phyloP scores from a whole-genome alignment of 2,113 vertebrate genomes.

The Tetraodon nigroviridis region DNA sequence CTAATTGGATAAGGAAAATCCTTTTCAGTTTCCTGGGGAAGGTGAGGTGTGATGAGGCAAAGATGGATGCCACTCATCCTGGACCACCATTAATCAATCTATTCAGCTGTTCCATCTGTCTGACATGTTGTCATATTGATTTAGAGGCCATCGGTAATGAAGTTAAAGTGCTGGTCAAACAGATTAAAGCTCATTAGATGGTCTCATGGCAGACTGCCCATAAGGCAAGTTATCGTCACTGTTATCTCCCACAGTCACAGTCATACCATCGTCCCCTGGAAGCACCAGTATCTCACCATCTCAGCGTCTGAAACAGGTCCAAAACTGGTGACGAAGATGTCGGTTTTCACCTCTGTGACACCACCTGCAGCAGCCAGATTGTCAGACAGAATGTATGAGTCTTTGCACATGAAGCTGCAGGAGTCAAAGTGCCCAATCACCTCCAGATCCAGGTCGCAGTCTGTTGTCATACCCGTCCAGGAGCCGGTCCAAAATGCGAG shows the following conservation, averaged over 20 bases:
- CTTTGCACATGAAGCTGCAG: not conserved
- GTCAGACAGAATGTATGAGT: not conserved
- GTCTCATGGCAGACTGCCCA: constrained; percentile 57
- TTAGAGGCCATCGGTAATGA: constrained; percentile 60
- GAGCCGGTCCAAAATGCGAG: constrained; percentile 84
- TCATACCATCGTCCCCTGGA: constrained; percentile 10
- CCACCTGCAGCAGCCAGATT: constrained; percentile 58
- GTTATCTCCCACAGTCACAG: constrained; percentile 28
- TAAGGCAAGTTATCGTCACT: constrained; percentile 34
- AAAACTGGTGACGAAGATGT: constrained; percentile 81
- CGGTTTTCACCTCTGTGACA: constrained; percentile 78
- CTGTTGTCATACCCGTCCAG: constrained; percentile 92
- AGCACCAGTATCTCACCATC: constrained; percentile 66
- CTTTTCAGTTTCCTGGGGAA: constrained; percentile 34
- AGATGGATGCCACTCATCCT: constrained; percentile 59
- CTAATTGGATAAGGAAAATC: not conserved
- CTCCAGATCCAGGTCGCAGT: constrained; percentile 87
- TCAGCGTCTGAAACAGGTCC: constrained; percentile 79
- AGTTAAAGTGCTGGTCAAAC: constrained; percentile 60
- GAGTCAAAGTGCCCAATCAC: constrained; percentile 53
- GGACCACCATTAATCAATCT: constrained; percentile 61
- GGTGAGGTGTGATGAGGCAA: constrained; percentile 44
- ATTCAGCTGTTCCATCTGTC: constrained; percentile 47
- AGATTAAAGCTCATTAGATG: constrained; percentile 66
- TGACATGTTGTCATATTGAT: constrained; percentile 69